Evolutionary conservation across 2,113 vertebrate species (phyloP).

Genomic region (Zapornia atra): DNA sequence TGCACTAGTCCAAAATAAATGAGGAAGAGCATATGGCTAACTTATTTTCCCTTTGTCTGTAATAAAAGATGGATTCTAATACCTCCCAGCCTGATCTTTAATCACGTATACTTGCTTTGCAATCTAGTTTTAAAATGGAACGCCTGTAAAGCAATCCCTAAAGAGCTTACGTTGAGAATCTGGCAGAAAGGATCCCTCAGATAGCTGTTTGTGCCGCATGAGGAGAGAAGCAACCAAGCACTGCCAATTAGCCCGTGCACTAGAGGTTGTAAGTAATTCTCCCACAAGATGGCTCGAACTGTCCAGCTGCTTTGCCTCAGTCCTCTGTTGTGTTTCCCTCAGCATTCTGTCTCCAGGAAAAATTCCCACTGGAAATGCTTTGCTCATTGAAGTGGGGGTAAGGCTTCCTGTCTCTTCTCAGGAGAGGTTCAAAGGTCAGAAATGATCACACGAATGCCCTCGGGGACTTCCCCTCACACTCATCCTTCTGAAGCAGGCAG

Average conservation of each 20-base stretch:
- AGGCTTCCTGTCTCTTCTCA: neutral
- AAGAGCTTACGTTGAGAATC: neutral
- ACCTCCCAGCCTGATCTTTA: slow-evolving; percentile 11
- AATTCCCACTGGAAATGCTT: neutral
- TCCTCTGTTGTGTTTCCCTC: neutral
- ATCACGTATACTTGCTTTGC: slow-evolving; percentile 32
- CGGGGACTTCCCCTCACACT: neutral
- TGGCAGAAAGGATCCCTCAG: neutral
- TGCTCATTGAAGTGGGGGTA: neutral
- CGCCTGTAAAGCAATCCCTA: neutral
- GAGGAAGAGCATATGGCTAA: slow-evolving; percentile 8
- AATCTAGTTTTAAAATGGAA: neutral
- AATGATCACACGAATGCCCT: neutral
- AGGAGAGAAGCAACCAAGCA: neutral
- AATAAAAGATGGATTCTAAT: neutral
- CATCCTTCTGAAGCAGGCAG: neutral
- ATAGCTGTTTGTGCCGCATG: neutral
- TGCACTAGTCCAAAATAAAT: slow-evolving; percentile 10
- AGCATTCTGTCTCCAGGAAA: neutral
- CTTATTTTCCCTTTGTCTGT: slow-evolving; percentile 7
- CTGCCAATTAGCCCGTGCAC: neutral
- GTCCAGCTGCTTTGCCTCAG: neutral
- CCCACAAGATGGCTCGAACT: neutral
- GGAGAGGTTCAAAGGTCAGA: neutral
- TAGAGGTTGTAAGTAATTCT: neutral